Evolutionary conservation across 2,888 invertebrate genomes (phyloP).

Genomic region (Papilio elwesi): DNA sequence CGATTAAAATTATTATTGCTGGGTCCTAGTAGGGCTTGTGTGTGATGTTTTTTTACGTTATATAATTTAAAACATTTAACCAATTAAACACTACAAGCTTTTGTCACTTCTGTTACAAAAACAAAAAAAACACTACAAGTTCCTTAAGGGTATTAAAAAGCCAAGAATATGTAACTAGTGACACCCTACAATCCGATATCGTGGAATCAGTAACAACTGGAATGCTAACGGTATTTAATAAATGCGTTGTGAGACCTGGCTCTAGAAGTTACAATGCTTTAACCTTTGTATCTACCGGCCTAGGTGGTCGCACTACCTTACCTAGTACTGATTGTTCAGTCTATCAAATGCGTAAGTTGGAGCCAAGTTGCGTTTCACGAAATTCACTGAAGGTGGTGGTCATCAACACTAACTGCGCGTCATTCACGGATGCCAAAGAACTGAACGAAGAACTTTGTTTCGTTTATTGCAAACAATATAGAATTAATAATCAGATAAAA

Average conservation of each 20-base stretch:
- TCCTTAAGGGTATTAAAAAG: not conserved
- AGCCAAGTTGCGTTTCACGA: constrained; percentile 28
- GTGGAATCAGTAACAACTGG: constrained; percentile 24
- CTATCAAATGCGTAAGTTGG: constrained; percentile 38
- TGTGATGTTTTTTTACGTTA: no score
- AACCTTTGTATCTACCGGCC: constrained; percentile 37
- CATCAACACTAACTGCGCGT: constrained; percentile 31
- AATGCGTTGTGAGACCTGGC: constrained; percentile 25
- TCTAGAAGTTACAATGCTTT: constrained; percentile 34
- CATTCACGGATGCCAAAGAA: constrained; percentile 13
- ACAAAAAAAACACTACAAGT: not conserved
- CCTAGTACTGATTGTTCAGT: constrained; percentile 40
- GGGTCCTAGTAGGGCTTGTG: no score
- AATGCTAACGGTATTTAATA: constrained; percentile 35
- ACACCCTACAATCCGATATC: constrained; percentile 9
- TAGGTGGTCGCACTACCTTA: constrained; percentile 17
- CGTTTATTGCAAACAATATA: constrained; percentile 1
- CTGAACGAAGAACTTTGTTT: not conserved
- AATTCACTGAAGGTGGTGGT: constrained; percentile 32
- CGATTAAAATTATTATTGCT: no score
- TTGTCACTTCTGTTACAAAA: not conserved
- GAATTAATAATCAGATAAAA: not conserved
- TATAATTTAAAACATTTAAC: no score
- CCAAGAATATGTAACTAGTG: not conserved
- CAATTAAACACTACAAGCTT: not conserved